These are phyloP conservation scores for Leptocoma aspasia DNA, from an alignment of 2,113 vertebrate genomes.

Conservation along the genomic window DNA sequence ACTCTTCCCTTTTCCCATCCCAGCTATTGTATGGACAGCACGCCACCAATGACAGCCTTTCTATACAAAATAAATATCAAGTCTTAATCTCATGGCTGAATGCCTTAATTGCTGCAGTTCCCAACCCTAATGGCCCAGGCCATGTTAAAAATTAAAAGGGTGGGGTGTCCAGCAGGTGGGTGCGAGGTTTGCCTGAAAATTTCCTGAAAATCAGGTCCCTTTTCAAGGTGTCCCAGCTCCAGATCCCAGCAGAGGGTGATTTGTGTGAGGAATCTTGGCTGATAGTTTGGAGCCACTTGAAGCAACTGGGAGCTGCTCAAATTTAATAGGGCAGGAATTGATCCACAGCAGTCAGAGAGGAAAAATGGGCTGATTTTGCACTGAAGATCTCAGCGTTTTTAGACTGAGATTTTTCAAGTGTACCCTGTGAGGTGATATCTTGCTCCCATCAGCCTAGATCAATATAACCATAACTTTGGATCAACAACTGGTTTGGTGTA, in stretches of 20 bases:
- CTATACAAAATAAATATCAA: neutral
- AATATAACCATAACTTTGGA: neutral
- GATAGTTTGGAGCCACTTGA: neutral
- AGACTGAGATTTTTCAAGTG: neutral
- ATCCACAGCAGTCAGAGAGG: neutral
- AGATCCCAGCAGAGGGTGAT: neutral
- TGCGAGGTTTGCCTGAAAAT: neutral
- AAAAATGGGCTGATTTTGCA: neutral
- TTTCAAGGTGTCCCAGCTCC: neutral
- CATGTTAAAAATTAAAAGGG: accelerated
- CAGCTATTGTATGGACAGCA: neutral
- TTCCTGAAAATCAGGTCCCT: neutral
- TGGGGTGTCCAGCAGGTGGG: neutral
- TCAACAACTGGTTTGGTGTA: neutral
- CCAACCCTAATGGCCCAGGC: neutral
- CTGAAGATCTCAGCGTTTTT: accelerated
- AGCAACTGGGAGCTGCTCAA: neutral
- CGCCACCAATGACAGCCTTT: neutral
- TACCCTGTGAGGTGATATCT: neutral
- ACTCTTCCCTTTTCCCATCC: neutral
- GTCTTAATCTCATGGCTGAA: neutral
- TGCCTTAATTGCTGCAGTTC: neutral
- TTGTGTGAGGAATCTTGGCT: neutral
- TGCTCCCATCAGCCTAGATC: neutral
- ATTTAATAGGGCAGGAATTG: neutral